A percentile compares a stretch with the other conserved stretches of the same genome.
phyloP scores from a whole-genome alignment of 2,113 vertebrate genomes.

The Benitochromis conjunctus region DNA sequence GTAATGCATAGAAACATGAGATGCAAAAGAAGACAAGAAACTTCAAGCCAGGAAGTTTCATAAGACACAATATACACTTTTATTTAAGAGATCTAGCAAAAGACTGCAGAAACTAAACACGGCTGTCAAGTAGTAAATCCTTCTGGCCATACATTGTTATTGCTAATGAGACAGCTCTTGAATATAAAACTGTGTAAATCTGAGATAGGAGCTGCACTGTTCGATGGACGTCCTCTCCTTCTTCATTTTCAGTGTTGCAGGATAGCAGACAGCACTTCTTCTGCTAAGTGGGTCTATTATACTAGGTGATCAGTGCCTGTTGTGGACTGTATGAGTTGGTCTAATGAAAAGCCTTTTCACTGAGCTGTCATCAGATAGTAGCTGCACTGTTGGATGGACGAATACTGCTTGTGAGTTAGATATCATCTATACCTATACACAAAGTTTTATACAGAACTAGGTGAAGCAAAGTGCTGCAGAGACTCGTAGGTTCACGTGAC shows the following conservation, averaged over 20 bases:
- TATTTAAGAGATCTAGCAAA: neutral
- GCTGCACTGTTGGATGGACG: neutral
- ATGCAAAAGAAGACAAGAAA: neutral
- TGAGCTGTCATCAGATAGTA: neutral
- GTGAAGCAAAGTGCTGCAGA: neutral
- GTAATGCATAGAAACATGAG: neutral
- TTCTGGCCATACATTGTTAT: neutral
- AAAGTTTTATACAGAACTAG: neutral
- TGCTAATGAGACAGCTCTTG: neutral
- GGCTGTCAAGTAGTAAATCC: neutral
- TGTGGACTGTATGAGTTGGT: neutral
- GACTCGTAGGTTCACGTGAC: neutral
- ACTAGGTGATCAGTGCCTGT: constrained; percentile 4
- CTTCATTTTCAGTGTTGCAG: neutral
- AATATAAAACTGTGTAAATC: neutral
- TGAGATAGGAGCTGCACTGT: neutral
- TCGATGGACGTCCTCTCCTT: neutral
- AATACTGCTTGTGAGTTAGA: neutral
- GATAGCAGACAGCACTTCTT: neutral
- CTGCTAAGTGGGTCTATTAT: neutral
- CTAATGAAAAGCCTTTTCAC: constrained; percentile 34
- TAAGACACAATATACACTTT: neutral
- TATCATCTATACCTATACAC: neutral
- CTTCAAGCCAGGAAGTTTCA: neutral
- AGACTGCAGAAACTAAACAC: neutral